Conservation (phyloP, 2,888 invertebrate species). For the Microplitis manilae region DNA sequence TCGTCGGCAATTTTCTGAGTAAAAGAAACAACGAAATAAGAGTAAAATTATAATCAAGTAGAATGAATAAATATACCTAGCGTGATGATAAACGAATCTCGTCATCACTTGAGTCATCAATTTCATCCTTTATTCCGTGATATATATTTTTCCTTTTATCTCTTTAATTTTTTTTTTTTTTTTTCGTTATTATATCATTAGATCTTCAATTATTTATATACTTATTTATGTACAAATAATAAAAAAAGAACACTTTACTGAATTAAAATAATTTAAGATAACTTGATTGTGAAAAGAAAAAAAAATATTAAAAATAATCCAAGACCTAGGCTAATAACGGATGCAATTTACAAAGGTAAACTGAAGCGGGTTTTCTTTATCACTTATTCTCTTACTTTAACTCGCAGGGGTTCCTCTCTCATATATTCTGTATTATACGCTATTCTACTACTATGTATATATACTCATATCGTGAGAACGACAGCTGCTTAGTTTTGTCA, state of each 20-base stretch:
- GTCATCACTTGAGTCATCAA: constrained; percentile 16
- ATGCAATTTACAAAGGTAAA: constrained; percentile 5
- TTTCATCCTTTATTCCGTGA: neutral
- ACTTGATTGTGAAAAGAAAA: neutral
- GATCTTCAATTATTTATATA: neutral
- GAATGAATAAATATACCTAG: constrained; percentile 16
- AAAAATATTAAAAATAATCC: constrained; percentile 11
- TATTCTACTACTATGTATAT: neutral
- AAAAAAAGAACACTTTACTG: too few species aligned
- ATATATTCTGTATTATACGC: constrained; percentile 10
- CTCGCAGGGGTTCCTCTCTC: constrained; percentile 1
- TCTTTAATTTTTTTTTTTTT: neutral
- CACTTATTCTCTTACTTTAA: neutral
- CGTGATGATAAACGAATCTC: constrained; percentile 14
- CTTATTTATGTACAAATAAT: neutral
- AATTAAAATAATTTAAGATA: neutral
- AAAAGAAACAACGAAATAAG: constrained; percentile 14
- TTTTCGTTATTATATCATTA: neutral
- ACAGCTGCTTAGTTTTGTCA: constrained; percentile 44
- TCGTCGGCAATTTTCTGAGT: neutral
- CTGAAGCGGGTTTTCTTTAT: constrained; percentile 1
- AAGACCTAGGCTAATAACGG: constrained; percentile 46
- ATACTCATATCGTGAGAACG: constrained; percentile 36
- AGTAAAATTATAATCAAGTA: constrained; percentile 14
- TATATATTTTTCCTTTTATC: neutral